Base-by-base conservation (phyloP, 1,140 invertebrate genomes). In the Bicyclus anynana region DNA sequence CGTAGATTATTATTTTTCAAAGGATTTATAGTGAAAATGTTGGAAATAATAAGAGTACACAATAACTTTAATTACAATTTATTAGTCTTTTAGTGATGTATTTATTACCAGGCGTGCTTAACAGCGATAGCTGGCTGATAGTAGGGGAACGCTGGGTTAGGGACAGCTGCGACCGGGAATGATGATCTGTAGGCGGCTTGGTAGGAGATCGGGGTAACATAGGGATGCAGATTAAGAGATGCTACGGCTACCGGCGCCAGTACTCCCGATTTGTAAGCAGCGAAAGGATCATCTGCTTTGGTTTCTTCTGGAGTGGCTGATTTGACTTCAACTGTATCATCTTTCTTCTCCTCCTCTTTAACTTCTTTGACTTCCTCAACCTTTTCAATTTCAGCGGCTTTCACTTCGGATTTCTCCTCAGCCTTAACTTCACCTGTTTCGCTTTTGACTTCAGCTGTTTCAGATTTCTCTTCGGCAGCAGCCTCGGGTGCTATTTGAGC, bases 261-360 rank as follows among this genome's bases (percentile, higher is more conserved):
- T 7, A 33, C 7, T 6, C 46, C 40, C 18, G 58, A 6, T 18
- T 35, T 27, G 21, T 55, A 38, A 12, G 27, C 54, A 13, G 44
- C 26, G n/a, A 29, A 13, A 7, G 53, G 14, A 33, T 33, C 37
- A 12, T 58, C 47, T 7, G 57, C 27, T 4, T 57, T 44, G 3
- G 56, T 49, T 3, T 60, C 48, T 37, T 63, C 62, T 0, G 35
- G 16, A 9, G 38, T 58, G 0, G 54, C 56, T 16, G 64, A 49
- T 59, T 67, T 58, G 2, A 59, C 53, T 47, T 62, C 53, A 33
- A 49, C 42, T 7, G 38, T 20, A 26, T 61, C 54, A 26, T 59
- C 48, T 14, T 63, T 57, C 48, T 65, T 62, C 29, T 67, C 59
- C 14, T 23, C 48, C 21, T 60, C 70, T 51, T 64, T 63, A n/a